These are phyloP conservation scores for Melinaea menophilus DNA, from an alignment of 2,888 invertebrate species.

Conservation along the genomic window DNA sequence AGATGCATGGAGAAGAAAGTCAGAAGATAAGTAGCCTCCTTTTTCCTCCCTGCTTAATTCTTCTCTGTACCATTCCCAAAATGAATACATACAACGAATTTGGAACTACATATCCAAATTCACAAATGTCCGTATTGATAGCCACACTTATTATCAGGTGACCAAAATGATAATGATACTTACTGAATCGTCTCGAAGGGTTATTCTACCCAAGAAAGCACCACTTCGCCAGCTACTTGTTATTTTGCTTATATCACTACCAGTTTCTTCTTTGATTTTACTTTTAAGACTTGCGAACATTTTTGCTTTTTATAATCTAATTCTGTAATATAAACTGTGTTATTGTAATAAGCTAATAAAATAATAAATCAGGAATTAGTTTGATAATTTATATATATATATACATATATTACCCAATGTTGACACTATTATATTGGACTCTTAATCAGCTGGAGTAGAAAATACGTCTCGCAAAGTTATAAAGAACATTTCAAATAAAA, in stretches of 20 bases:
- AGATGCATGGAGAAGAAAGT: too few species aligned
- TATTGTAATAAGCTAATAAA: neutral
- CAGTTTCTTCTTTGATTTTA: conserved; percentile 93
- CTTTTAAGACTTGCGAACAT: conserved; percentile 94
- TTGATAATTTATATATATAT: too few species aligned
- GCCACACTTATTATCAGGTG: too few species aligned
- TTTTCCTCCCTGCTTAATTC: too few species aligned
- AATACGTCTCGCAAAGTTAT: neutral
- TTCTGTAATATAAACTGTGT: conserved; percentile 12
- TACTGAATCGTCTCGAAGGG: conserved; percentile 71
- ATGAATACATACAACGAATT: too few species aligned
- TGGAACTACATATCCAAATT: too few species aligned
- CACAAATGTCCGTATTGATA: too few species aligned
- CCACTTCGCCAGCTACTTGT: conserved; percentile 73
- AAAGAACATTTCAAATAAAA: neutral
- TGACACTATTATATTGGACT: neutral
- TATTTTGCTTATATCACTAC: conserved; percentile 83
- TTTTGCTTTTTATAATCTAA: conserved; percentile 28
- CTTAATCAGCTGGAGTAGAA: conserved; percentile 6
- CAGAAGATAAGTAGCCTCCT: too few species aligned
- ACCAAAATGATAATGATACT: conserved; percentile 32
- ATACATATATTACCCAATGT: conserved; percentile 1
- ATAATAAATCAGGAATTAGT: too few species aligned
- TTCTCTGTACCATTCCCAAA: too few species aligned
- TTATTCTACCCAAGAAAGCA: conserved; percentile 72